These are phyloP conservation scores for Haliclona indistincta DNA, from an alignment of 37 sponge, comb jelly and placozoan species.

Conservation along the genomic window DNA sequence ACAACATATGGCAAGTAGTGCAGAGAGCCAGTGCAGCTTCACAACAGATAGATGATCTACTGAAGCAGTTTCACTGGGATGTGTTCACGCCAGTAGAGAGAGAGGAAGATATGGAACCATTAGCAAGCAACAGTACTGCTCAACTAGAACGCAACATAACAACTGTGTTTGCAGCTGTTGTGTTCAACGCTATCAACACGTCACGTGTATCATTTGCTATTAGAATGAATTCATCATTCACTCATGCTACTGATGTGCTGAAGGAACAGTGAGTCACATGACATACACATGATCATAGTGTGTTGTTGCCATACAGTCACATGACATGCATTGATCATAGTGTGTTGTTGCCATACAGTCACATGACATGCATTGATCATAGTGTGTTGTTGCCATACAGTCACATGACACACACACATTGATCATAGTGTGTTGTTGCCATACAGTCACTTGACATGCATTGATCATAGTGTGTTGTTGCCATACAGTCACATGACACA, in stretches of 20 bases:
- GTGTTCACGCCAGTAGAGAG: slow-evolving; percentile 43
- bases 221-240: slow-evolving; percentile 61
- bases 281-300: background rate
- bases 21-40: background rate
- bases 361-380: background rate
- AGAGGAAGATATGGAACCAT: slow-evolving; percentile 9
- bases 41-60: background rate
- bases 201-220: slow-evolving; percentile 38
- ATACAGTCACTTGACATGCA: too few relatives aligned
- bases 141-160: slow-evolving; percentile 42
- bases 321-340: background rate
- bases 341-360: background rate
- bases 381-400: background rate
- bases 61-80: slow-evolving; percentile 60
- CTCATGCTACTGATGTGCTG: slow-evolving; percentile 47
- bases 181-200: slow-evolving; percentile 28
- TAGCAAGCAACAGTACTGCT: background rate
- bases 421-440: too few relatives aligned
- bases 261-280: slow-evolving; percentile 6
- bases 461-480: too few relatives aligned
- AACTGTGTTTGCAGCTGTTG: slow-evolving; percentile 44
- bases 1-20: slow-evolving; percentile 59
- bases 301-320: background rate
- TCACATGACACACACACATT: background rate
- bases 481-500: too few relatives aligned